These are phyloP conservation scores for Scaptomyza hsui DNA, from an alignment of 1,140 invertebrate genomes.

Conservation along the genomic window DNA sequence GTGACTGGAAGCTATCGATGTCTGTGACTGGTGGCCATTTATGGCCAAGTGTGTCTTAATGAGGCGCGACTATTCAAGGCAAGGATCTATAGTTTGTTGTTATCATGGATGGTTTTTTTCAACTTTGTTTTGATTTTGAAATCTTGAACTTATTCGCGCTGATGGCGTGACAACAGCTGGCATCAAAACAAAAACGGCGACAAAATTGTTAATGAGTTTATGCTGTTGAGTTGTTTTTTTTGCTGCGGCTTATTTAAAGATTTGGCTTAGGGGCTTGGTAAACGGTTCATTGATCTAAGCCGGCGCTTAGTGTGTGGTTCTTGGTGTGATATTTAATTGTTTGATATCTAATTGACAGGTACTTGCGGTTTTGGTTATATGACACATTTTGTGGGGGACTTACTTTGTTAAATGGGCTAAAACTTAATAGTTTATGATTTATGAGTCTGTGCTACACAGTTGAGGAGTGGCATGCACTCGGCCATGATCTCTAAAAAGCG, in stretches of 20 bases:
- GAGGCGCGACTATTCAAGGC: constrained; percentile 56
- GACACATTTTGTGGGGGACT: constrained; percentile 4
- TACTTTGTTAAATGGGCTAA: constrained; percentile 45
- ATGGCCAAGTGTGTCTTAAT: constrained; percentile 10
- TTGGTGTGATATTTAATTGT: constrained; percentile 34
- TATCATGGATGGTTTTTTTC: constrained; percentile 54
- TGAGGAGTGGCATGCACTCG: constrained; percentile 15
- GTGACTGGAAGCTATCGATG: constrained; percentile 32
- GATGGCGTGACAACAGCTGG: constrained; percentile 58
- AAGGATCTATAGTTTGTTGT: constrained; percentile 55
- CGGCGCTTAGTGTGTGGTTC: constrained; percentile 24
- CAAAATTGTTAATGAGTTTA: constrained; percentile 68
- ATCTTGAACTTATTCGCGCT: constrained; percentile 66
- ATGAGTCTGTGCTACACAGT: constrained; percentile 19
- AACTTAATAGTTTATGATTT: constrained; percentile 43
- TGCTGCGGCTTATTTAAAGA: constrained; percentile 32
- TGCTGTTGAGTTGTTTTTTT: constrained; percentile 54
- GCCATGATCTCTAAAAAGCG: constrained; percentile 64
- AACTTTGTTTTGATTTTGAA: constrained; percentile 67
- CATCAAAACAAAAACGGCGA: constrained; percentile 44
- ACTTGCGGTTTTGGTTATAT: constrained; percentile 4
- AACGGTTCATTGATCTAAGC: constrained; percentile 68
- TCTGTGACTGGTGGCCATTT: constrained; percentile 13
- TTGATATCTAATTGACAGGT: constrained; percentile 37
- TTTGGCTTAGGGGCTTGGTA: constrained; percentile 52